Evolutionary conservation across 2,888 invertebrate genomes (phyloP).

Genomic region (Aporophyla nigra): DNA sequence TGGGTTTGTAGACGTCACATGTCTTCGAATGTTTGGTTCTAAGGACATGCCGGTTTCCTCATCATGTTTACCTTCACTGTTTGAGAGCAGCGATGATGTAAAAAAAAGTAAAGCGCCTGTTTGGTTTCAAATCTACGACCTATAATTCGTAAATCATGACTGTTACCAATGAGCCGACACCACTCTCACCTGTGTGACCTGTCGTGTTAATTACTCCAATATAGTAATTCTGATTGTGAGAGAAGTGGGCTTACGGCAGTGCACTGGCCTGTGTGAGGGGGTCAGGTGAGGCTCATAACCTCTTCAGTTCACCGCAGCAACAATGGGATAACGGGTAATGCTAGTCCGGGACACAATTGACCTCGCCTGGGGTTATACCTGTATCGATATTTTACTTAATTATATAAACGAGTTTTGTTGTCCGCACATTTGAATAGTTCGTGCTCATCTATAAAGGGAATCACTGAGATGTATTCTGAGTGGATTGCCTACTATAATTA

Average conservation of each 20-base stretch:
- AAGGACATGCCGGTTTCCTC: no score
- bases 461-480: neutral
- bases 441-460: neutral
- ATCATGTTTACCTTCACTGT: no score
- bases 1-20: no score
- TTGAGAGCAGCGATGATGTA: no score
- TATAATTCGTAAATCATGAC: no score
- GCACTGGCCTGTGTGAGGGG: slow-evolving; percentile 10
- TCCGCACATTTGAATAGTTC: neutral
- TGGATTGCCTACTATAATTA: no score
- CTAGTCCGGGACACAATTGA: neutral
- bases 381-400: neutral
- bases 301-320: neutral
- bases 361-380: neutral
- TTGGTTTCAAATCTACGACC: no score
- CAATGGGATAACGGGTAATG: neutral
- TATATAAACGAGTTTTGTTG: neutral
- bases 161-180: no score
- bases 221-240: slow-evolving; percentile 9
- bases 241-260: slow-evolving; percentile 12
- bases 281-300: slow-evolving; percentile 8
- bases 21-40: no score
- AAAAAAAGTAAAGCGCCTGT: no score
- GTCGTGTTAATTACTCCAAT: neutral
- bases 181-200: neutral